Evolutionary conservation across 1,140 invertebrate genomes (phyloP).

Genomic region (Drosophila lowei): DNA sequence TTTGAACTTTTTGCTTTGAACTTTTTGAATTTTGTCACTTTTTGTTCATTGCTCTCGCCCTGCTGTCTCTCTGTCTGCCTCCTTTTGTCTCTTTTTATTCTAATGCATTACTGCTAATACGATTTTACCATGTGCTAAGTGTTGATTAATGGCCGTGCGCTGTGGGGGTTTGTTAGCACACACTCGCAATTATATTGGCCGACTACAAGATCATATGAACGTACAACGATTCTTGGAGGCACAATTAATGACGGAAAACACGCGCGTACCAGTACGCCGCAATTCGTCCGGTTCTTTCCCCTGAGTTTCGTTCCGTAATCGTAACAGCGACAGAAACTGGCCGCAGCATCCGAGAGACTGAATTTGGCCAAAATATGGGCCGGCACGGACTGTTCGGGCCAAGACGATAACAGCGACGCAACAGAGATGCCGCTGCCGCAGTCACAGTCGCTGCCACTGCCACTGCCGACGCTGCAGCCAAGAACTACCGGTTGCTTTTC

Average conservation of each 20-base stretch:
- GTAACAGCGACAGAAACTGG: conserved; percentile 63
- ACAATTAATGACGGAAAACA: neutral
- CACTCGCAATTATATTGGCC: conserved; percentile 6
- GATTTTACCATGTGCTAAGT: conserved; percentile 47
- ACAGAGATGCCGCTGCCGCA: conserved; percentile 35
- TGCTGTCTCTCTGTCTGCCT: conserved; percentile 3
- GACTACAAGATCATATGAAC: no score
- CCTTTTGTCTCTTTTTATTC: conserved; percentile 5
- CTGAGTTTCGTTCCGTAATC: conserved; percentile 15
- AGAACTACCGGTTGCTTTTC: conserved; percentile 74
- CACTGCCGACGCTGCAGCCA: conserved; percentile 6
- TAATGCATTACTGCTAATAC: conserved; percentile 34
- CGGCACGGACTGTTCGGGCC: conserved; percentile 29
- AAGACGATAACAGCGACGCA: conserved; percentile 62
- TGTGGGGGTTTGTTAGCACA: conserved; percentile 5
- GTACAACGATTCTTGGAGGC: no score
- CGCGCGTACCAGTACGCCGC: neutral
- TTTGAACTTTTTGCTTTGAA: conserved; percentile 70
- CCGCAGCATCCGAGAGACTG: conserved; percentile 73
- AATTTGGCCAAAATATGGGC: conserved; percentile 53
- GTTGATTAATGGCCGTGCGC: conserved; percentile 25
- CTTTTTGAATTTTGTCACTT: conserved; percentile 63
- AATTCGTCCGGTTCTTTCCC: conserved; percentile 24
- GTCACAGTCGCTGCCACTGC: conserved; percentile 3
- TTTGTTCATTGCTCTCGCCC: conserved; percentile 44